Percentiles rank a stretch among this genome's conserved stretches.
These are phyloP conservation scores for Eristalis arbustorum DNA, from an alignment of 2,888 invertebrate genomes.

Conservation along the genomic window DNA sequence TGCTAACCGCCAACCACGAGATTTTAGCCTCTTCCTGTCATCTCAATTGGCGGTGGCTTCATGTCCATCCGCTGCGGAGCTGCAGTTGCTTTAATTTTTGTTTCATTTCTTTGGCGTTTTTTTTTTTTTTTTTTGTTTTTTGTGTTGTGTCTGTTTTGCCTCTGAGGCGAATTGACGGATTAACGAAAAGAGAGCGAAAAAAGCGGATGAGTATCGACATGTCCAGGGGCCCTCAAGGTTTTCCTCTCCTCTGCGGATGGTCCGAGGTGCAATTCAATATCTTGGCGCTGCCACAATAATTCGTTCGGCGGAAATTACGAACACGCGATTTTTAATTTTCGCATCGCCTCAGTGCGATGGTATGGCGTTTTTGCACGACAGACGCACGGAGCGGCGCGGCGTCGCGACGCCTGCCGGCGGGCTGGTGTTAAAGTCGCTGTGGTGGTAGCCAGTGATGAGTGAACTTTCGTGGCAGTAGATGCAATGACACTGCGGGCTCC, in stretches of 20 bases:
- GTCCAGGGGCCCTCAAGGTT: constrained; percentile 70
- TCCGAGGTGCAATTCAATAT: constrained; percentile 65
- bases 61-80: constrained; percentile 60
- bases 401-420: constrained; percentile 25
- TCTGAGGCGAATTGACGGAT: constrained; percentile 67
- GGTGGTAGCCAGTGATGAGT: constrained; percentile 67
- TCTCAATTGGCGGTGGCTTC: constrained; percentile 69
- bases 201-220: constrained; percentile 67
- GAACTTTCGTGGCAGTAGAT: constrained; percentile 65
- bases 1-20: constrained; percentile 71
- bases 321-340: constrained; percentile 78
- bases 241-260: constrained; percentile 21
- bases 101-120: constrained; percentile 17
- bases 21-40: constrained; percentile 71
- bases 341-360: constrained; percentile 67
- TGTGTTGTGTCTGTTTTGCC: constrained; percentile 33
- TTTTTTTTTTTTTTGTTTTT: constrained; percentile 39
- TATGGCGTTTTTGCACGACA: constrained; percentile 24
- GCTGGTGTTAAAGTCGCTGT: constrained; percentile 36
- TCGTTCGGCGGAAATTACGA: constrained; percentile 76
- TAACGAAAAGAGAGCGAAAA: constrained; percentile 61
- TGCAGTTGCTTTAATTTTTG: constrained; percentile 55
- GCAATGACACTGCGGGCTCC: constrained; percentile 59
- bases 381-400: too few species aligned
- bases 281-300: constrained; percentile 69